Evolutionary conservation across 1,140 invertebrate genomes (phyloP).

Genomic region (Luehdorfia chinensis): DNA sequence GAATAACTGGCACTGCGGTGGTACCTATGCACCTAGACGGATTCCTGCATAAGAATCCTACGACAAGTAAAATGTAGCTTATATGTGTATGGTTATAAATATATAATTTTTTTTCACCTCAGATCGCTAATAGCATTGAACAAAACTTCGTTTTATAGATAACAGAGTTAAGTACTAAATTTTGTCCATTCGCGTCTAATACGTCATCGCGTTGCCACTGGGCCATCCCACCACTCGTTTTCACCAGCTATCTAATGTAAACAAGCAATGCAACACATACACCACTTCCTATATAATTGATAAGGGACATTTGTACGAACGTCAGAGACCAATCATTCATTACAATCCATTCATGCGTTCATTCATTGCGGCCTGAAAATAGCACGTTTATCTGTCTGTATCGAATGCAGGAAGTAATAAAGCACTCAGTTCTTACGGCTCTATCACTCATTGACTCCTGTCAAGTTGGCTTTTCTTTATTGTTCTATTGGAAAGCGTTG

Average conservation of each 20-base stretch:
- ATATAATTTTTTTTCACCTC: too few species aligned
- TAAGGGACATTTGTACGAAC: constrained; percentile 11
- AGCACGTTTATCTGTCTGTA: constrained; percentile 44
- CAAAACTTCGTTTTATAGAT: too few species aligned
- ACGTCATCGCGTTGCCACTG: too few species aligned
- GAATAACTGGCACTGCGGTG: too few species aligned
- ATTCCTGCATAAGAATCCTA: too few species aligned
- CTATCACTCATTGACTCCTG: constrained; percentile 45
- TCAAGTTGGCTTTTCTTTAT: constrained; percentile 42
- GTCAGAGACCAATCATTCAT: constrained; percentile 44
- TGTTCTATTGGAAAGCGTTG: constrained; percentile 19
- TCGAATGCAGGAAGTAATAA: constrained; percentile 59
- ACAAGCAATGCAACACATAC: constrained; percentile 7
- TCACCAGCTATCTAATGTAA: constrained; percentile 10
- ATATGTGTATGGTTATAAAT: not conserved
- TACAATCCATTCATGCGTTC: constrained; percentile 42
- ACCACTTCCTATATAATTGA: not conserved
- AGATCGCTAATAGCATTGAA: too few species aligned
- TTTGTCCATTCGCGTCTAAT: too few species aligned
- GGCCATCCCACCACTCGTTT: too few species aligned
- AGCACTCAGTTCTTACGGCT: constrained; percentile 42
- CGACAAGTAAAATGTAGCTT: too few species aligned
- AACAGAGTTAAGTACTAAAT: too few species aligned
- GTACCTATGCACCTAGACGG: too few species aligned
- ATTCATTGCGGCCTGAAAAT: constrained; percentile 46